These are phyloP conservation scores for Lasioglossum albipes DNA, from an alignment of 1,140 invertebrate species.

Conservation along the genomic window DNA sequence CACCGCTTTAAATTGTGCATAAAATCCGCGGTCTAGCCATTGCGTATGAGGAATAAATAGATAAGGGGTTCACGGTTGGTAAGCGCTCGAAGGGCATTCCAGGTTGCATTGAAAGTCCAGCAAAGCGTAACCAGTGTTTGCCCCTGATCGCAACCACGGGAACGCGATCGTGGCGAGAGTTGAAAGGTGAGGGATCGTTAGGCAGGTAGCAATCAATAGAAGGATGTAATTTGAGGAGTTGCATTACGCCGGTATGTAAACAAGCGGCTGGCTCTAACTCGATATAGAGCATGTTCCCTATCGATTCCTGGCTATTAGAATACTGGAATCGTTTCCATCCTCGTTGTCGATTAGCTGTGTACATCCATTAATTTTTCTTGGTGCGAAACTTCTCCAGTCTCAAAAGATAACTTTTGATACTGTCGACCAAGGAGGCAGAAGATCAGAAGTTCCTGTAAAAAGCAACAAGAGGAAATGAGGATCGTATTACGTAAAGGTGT, in stretches of 20 bases:
- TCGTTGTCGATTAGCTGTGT: background rate
- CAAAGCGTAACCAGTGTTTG: slow-evolving; percentile 12
- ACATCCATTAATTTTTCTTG: background rate
- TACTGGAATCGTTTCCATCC: background rate
- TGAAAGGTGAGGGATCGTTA: slow-evolving; percentile 38
- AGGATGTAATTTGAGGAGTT: slow-evolving; percentile 23
- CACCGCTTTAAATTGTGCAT: too few species aligned
- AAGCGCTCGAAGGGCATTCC: background rate
- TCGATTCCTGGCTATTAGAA: background rate
- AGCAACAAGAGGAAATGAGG: too few species aligned
- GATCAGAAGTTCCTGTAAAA: too few species aligned
- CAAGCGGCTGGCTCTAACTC: background rate
- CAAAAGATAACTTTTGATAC: too few species aligned
- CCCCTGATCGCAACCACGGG: background rate
- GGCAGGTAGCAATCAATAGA: slow-evolving; percentile 17
- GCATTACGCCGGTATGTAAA: slow-evolving; percentile 30
- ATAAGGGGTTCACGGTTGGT: slow-evolving; percentile 7
- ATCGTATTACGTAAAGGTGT: too few species aligned
- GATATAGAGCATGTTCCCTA: background rate
- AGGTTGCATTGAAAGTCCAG: background rate
- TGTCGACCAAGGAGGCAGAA: too few species aligned
- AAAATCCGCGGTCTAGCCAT: background rate
- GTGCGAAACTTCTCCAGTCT: too few species aligned
- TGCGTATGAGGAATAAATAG: background rate
- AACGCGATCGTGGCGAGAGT: slow-evolving; percentile 16